Conservation (phyloP, 2,888 invertebrate genomes). For the Mechanitis mazaeus region DNA sequence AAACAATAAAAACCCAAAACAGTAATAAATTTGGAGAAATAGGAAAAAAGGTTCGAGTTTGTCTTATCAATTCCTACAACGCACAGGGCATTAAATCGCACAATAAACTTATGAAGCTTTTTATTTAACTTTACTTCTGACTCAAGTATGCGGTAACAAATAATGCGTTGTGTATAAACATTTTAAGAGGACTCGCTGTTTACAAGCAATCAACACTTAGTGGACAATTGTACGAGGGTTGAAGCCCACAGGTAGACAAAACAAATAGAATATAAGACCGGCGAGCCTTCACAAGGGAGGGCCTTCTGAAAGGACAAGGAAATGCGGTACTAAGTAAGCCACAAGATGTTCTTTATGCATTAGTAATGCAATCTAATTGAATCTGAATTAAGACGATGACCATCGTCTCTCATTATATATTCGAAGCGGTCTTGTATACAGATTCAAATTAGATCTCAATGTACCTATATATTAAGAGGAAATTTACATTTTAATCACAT, state of each 20-base stretch:
- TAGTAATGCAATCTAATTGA: slow-evolving; percentile 70
- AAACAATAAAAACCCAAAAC: slow-evolving; percentile 79
- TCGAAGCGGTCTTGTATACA: slow-evolving; percentile 32
- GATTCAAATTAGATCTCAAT: slow-evolving; percentile 20
- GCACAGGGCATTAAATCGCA: slow-evolving; percentile 63
- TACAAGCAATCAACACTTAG: slow-evolving; percentile 74
- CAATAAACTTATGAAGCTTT: slow-evolving; percentile 70
- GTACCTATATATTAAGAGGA: slow-evolving; percentile 13
- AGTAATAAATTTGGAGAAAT: slow-evolving; percentile 77
- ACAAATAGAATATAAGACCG: slow-evolving; percentile 68
- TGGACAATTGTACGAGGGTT: slow-evolving; percentile 67
- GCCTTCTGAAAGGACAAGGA: slow-evolving; percentile 67
- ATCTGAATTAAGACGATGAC: slow-evolving; percentile 60
- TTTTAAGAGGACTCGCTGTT: slow-evolving; percentile 60
- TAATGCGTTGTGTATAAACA: slow-evolving; percentile 42
- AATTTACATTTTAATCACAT: slow-evolving; percentile 7
- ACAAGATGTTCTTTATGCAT: slow-evolving; percentile 69
- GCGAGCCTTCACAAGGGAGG: slow-evolving; percentile 56
- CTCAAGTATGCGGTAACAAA: slow-evolving; percentile 27
- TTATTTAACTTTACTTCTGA: slow-evolving; percentile 19
- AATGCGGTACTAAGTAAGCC: slow-evolving; percentile 56
- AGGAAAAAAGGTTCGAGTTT: slow-evolving; percentile 75
- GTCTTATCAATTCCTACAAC: slow-evolving; percentile 76
- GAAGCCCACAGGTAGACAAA: slow-evolving; percentile 56
- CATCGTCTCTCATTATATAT: slow-evolving; percentile 51